phyloP scores from a whole-genome alignment of 2,113 vertebrate genomes.

The Rana temporaria region DNA sequence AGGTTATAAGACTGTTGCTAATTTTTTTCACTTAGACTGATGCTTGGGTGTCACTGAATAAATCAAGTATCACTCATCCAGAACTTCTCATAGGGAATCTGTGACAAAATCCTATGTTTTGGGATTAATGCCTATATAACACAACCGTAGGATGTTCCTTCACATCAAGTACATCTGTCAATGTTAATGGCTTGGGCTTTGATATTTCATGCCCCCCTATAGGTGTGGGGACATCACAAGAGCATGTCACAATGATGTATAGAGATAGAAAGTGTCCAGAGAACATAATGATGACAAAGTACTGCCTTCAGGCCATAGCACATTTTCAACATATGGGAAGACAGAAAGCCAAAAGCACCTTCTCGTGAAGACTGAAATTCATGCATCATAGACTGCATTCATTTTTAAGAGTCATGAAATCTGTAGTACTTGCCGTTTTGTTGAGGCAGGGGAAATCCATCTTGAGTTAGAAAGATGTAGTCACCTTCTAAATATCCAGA shows the following conservation, averaged over 20 bases:
- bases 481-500: no score
- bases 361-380: conserved; percentile 14
- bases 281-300: conserved; percentile 53
- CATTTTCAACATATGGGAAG: conserved; percentile 17
- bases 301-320: conserved; percentile 40
- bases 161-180: conserved; percentile 42
- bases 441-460: not conserved
- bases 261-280: conserved; percentile 41
- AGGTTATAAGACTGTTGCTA: no score
- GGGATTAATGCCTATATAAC: not conserved
- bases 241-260: conserved; percentile 52
- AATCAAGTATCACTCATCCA: not conserved
- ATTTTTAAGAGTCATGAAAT: conserved; percentile 18
- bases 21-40: no score
- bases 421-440: not conserved
- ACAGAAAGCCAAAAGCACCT: not conserved
- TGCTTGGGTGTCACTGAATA: not conserved
- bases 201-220: conserved; percentile 20
- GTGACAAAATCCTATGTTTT: not conserved
- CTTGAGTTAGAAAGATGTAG: no score
- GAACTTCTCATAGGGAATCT: not conserved
- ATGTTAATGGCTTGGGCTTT: conserved; percentile 21
- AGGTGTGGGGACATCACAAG: conserved; percentile 37
- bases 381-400: conserved; percentile 9
- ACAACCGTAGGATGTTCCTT: conserved; percentile 18